phyloP scores from a whole-genome alignment of 2,888 invertebrate species.

The Andrena minutula region DNA sequence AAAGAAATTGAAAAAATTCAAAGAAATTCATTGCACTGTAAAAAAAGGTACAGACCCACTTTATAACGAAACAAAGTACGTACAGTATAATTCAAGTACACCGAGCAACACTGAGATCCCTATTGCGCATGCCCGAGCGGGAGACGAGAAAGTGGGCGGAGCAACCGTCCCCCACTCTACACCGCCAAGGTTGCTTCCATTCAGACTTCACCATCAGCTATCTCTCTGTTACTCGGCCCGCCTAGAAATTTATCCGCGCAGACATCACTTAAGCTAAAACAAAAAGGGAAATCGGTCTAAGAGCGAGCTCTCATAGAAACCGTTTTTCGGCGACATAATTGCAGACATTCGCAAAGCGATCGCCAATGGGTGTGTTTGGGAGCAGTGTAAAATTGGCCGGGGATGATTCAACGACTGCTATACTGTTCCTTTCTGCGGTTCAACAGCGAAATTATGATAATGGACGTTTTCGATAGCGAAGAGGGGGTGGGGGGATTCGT shows the following conservation, averaged over 20 bases:
- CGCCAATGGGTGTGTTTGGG: background rate
- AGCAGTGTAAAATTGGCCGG: background rate
- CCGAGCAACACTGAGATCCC: too few relatives aligned
- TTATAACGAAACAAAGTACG: too few relatives aligned
- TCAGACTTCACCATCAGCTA: too few relatives aligned
- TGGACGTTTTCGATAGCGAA: constrained; percentile 26
- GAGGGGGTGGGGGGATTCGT: background rate
- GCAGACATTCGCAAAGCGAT: constrained; percentile 4
- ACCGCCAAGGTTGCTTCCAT: too few relatives aligned
- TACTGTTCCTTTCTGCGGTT: constrained; percentile 17
- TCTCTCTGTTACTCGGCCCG: too few relatives aligned
- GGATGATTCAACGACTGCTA: background rate
- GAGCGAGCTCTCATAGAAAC: background rate
- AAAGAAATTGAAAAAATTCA: too few relatives aligned
- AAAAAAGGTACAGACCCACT: too few relatives aligned
- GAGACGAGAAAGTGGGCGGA: too few relatives aligned
- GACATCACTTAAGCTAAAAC: background rate
- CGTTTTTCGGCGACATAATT: constrained; percentile 2
- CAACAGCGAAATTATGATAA: constrained; percentile 46
- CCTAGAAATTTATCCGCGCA: background rate
- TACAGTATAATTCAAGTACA: too few relatives aligned
- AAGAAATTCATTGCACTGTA: too few relatives aligned
- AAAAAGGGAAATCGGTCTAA: background rate
- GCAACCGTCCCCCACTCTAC: too few relatives aligned
- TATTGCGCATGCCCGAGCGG: too few relatives aligned